Conservation (phyloP, 2,113 vertebrate genomes). For the Hippocampus guttulatus region DNA sequence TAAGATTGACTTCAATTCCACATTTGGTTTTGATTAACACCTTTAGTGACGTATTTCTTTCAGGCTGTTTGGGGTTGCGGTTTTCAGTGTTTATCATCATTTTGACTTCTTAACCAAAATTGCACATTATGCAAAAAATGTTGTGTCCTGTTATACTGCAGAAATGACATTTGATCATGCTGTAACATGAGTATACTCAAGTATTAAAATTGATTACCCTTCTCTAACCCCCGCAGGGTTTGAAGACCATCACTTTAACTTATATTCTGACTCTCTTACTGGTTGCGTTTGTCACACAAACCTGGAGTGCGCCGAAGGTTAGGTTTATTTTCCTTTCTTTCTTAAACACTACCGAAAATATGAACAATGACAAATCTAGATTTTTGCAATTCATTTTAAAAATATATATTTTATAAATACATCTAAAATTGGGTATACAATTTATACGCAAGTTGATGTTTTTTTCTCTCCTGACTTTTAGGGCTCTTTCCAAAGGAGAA, state of each 20-base stretch:
- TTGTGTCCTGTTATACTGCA: not conserved
- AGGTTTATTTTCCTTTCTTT: not conserved
- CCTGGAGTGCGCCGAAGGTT: slow-evolving; percentile 80
- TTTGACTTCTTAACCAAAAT: not conserved
- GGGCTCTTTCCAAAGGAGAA: slow-evolving; percentile 82
- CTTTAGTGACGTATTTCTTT: not conserved
- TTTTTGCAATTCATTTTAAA: not conserved
- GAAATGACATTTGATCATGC: not conserved
- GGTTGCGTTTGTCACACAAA: slow-evolving; percentile 65
- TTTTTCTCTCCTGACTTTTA: slow-evolving; percentile 37
- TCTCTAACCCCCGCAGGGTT: slow-evolving; percentile 60
- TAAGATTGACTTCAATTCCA: not conserved
- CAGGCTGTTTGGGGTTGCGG: not conserved
- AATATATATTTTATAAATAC: not conserved
- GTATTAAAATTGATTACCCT: not conserved
- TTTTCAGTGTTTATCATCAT: not conserved
- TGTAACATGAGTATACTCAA: not conserved
- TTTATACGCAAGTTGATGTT: no score
- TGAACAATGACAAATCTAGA: no score
- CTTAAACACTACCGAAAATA: not conserved
- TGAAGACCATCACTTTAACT: slow-evolving; percentile 48
- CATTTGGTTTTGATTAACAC: not conserved
- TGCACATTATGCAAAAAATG: not conserved
- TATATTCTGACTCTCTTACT: slow-evolving; percentile 69
- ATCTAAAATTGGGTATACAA: no score